These are phyloP conservation scores for Echinarachnius parma DNA, from an alignment of 53 echinoderm and acorn worm genomes.

Conservation along the genomic window DNA sequence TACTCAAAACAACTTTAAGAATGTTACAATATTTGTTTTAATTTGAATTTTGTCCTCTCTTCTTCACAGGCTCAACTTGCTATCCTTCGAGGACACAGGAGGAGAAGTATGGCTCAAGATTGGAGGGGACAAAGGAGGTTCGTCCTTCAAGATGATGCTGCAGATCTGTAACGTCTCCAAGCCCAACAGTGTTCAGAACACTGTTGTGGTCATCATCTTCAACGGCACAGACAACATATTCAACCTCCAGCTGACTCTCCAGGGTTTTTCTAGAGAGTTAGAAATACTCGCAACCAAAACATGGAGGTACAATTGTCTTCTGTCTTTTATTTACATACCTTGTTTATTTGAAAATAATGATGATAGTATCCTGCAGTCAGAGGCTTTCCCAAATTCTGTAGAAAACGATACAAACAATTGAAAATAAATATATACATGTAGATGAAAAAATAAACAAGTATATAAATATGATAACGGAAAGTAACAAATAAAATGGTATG, in stretches of 20 bases:
- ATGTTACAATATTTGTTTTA: not conserved
- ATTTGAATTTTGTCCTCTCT: not conserved
- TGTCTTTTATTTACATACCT: not conserved
- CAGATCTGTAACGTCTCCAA: constrained; percentile 9
- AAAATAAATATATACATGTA: too few species aligned
- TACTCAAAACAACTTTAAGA: not conserved
- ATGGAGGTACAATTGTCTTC: constrained; percentile 30
- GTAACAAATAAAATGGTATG: not conserved
- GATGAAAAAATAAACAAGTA: too few species aligned
- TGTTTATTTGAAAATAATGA: not conserved
- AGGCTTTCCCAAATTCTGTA: not conserved
- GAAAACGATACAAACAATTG: not conserved
- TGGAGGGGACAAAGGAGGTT: constrained; percentile 22
- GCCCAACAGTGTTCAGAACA: constrained; percentile 29
- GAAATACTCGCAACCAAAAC: not conserved
- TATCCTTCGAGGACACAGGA: constrained; percentile 6
- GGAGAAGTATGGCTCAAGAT: constrained; percentile 22
- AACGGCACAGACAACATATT: constrained; percentile 8
- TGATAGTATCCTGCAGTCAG: not conserved
- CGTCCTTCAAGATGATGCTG: constrained; percentile 11
- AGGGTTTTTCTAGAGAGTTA: constrained; percentile 4
- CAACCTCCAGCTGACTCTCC: constrained; percentile 8
- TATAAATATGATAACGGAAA: not conserved
- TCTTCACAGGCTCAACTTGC: not conserved
- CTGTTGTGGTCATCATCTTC: constrained; percentile 6